These are phyloP conservation scores for Regulus satrapa DNA, from an alignment of 2,113 vertebrate species.

Conservation along the genomic window DNA sequence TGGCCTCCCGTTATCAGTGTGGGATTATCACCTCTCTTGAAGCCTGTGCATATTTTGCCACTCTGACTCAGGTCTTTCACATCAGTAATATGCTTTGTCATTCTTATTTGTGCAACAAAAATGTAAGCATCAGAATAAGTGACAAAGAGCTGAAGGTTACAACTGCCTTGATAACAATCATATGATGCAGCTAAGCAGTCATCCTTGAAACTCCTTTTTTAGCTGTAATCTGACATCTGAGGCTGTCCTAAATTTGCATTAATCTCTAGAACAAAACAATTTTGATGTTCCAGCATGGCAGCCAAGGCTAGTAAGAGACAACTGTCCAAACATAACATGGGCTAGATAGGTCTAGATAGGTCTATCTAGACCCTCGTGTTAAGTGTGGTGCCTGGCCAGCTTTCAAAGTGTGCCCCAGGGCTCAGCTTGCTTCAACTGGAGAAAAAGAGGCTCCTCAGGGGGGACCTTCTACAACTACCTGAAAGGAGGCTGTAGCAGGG, in stretches of 20 bases:
- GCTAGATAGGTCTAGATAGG: neutral
- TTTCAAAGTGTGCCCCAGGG: neutral
- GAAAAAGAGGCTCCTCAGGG: neutral
- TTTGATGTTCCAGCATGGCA: neutral
- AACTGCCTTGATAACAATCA: neutral
- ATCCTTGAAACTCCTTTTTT: neutral
- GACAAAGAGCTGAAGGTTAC: neutral
- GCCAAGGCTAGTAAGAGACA: neutral
- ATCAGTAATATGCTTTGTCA: neutral
- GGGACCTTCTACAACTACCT: neutral
- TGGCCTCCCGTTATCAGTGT: fast-evolving
- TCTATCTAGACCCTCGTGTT: neutral
- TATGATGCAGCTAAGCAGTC: neutral
- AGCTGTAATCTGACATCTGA: neutral
- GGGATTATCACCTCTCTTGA: neutral
- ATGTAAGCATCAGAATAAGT: neutral
- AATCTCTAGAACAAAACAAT: neutral
- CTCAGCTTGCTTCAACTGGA: neutral
- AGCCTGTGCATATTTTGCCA: neutral
- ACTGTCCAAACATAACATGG: neutral
- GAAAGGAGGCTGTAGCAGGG: neutral
- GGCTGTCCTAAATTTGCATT: neutral
- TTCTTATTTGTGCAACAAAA: neutral
- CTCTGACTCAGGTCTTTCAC: neutral
- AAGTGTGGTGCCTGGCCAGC: neutral